These are phyloP conservation scores for Clarias magur DNA, from an alignment of 2,113 vertebrate species.

Conservation along the genomic window DNA sequence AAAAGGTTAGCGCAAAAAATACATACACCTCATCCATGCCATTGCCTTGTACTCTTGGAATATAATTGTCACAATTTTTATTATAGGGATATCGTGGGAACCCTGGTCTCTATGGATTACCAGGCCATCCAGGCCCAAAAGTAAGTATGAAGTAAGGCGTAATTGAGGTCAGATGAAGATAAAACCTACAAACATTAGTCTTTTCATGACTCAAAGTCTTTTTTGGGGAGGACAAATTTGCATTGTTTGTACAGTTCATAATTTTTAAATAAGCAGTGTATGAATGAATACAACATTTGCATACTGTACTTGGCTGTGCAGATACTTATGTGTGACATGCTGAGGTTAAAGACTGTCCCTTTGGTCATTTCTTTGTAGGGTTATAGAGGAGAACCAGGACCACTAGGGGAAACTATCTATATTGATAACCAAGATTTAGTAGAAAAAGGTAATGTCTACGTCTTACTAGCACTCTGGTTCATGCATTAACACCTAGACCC, in stretches of 20 bases:
- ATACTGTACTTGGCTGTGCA: neutral
- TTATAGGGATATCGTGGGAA: conserved; percentile 73
- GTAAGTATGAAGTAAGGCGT: conserved; percentile 63
- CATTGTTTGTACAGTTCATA: neutral
- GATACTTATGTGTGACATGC: neutral
- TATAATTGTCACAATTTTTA: conserved; percentile 4
- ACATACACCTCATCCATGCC: neutral
- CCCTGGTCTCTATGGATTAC: conserved; percentile 71
- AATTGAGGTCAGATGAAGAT: neutral
- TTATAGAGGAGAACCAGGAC: conserved; percentile 79
- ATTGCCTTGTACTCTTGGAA: neutral
- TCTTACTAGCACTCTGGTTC: neutral
- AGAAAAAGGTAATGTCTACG: conserved; percentile 59
- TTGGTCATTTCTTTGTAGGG: conserved; percentile 73
- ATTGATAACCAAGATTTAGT: conserved; percentile 42
- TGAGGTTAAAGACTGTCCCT: neutral
- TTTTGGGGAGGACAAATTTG: neutral
- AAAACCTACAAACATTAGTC: neutral
- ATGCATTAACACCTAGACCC: neutral
- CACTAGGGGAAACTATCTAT: conserved; percentile 74
- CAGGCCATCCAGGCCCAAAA: conserved; percentile 80
- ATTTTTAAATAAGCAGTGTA: no score
- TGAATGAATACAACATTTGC: neutral
- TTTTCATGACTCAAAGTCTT: neutral
- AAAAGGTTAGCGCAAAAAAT: conserved; percentile 68